phyloP scores from a whole-genome alignment of 2,888 invertebrate genomes.

The Sarcophaga carnaria region DNA sequence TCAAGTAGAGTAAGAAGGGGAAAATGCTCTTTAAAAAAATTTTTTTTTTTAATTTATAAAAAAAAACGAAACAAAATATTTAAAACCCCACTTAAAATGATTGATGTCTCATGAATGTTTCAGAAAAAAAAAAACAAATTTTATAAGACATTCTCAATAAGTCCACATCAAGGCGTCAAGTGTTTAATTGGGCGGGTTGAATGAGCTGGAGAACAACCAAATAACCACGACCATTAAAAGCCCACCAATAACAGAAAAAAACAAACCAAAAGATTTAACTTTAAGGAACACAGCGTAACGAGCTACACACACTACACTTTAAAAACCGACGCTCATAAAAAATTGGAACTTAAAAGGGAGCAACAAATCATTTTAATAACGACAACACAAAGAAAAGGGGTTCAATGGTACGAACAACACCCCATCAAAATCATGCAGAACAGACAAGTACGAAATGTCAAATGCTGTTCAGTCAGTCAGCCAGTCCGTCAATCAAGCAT shows the following conservation, averaged over 20 bases:
- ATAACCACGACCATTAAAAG: background rate
- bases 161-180: conserved; percentile 16
- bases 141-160: conserved; percentile 2
- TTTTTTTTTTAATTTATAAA: too few species aligned
- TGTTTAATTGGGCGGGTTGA: conserved; percentile 17
- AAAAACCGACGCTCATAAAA: too few species aligned
- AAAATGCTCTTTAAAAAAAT: too few species aligned
- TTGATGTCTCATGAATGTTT: background rate
- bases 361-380: conserved; percentile 20
- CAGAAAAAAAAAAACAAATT: too few species aligned
- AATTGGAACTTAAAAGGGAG: background rate
- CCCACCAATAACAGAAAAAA: background rate
- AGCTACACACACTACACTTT: background rate
- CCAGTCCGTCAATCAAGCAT: background rate
- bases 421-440: background rate
- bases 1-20: too few species aligned
- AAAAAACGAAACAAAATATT: too few species aligned
- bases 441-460: conserved; percentile 47
- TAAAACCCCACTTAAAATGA: background rate
- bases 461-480: conserved; percentile 42
- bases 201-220: background rate
- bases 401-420: background rate
- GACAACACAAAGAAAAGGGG: background rate
- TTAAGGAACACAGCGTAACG: too few species aligned
- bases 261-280: background rate